Percentiles rank a stretch among this genome's conserved stretches.
Evolutionary conservation across 2,888 invertebrate species (phyloP).

Genomic region (Opisthograptis luteolata): DNA sequence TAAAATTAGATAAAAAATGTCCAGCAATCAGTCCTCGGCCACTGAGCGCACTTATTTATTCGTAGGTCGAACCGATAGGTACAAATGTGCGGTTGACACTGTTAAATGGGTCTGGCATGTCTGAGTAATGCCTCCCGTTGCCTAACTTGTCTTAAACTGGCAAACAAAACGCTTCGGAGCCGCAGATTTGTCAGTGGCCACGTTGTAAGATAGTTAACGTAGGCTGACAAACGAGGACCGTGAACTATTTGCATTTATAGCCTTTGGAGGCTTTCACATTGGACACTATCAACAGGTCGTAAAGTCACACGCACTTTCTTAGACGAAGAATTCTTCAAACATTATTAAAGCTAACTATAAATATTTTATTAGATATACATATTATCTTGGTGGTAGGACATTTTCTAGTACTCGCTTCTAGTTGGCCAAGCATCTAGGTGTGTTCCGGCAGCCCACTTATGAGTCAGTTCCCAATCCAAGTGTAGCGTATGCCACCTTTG

Average conservation of each 20-base stretch:
- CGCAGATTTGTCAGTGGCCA: conserved; percentile 71
- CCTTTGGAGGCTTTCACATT: conserved; percentile 16
- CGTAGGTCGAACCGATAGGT: conserved; percentile 56
- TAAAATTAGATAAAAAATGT: conserved; percentile 15
- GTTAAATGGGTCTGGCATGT: conserved; percentile 72
- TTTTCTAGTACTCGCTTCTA: too few species aligned
- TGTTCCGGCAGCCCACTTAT: too few species aligned
- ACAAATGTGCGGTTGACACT: conserved; percentile 81
- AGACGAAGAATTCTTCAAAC: too few species aligned
- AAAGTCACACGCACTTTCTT: not conserved
- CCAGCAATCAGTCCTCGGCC: conserved; percentile 22
- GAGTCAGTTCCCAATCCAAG: too few species aligned
- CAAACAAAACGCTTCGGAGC: conserved; percentile 66
- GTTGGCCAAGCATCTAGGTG: too few species aligned
- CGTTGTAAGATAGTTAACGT: conserved; percentile 50
- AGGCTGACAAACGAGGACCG: conserved; percentile 56
- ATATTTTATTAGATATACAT: too few species aligned
- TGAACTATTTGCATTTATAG: conserved; percentile 53
- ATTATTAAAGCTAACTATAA: too few species aligned
- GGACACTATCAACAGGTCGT: not conserved
- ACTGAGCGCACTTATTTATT: conserved; percentile 40
- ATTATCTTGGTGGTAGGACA: too few species aligned
- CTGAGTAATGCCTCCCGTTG: conserved; percentile 71
- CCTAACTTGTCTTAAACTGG: conserved; percentile 75
- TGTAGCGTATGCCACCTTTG: too few species aligned